phyloP scores from a whole-genome alignment of 2,797 vertebrate species.

The Dromococcyx pavoninus region DNA sequence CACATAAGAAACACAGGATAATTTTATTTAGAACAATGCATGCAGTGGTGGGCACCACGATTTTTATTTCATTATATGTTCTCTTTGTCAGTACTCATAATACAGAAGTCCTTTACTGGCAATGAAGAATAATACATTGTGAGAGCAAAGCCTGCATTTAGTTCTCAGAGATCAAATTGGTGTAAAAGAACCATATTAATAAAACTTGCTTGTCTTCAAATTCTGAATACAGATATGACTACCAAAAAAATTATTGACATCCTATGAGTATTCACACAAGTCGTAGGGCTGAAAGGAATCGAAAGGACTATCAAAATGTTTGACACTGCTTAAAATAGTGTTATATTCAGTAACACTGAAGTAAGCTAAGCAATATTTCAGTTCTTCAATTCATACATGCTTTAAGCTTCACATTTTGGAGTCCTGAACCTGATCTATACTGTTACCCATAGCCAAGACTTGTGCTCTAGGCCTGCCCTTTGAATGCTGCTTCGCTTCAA shows the following conservation, averaged over 20 bases:
- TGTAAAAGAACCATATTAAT: not conserved
- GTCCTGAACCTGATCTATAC: not conserved
- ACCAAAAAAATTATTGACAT: not conserved
- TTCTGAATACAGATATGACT: not conserved
- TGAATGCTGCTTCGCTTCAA: not conserved
- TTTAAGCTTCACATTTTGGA: not conserved
- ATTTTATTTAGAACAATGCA: conserved; percentile 6
- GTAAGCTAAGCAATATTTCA: not conserved
- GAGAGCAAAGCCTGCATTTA: not conserved
- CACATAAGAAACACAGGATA: not conserved
- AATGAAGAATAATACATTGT: not conserved
- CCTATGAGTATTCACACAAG: not conserved
- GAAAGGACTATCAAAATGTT: not conserved
- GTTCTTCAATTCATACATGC: not conserved
- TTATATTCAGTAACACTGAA: not conserved
- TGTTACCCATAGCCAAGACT: not conserved
- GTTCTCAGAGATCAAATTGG: not conserved
- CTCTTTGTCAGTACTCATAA: not conserved
- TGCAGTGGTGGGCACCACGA: not conserved
- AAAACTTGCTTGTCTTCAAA: not conserved
- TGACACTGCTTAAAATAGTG: not conserved
- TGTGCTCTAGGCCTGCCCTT: not conserved
- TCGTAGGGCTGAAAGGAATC: not conserved
- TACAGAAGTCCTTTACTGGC: not conserved
- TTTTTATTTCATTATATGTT: not conserved